Conservation (phyloP, 2,113 vertebrate genomes). For the Stercorarius parasiticus region DNA sequence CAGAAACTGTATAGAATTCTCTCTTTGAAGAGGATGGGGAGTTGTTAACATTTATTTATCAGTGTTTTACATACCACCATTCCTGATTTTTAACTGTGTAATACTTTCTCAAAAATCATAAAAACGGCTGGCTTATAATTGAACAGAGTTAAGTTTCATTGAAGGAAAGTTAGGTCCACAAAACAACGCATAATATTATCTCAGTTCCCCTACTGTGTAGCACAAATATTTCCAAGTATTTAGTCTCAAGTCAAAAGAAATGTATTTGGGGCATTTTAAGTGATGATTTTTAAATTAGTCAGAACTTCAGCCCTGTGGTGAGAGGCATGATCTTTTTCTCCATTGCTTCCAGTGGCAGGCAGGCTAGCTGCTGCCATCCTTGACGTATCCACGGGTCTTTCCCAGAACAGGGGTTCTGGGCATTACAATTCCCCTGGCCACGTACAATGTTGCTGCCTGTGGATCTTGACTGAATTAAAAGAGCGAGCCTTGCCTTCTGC, state of each 20-base stretch:
- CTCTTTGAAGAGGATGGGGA: slow-evolving; percentile 5
- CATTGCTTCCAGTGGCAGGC: background rate
- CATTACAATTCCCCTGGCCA: background rate
- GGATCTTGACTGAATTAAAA: background rate
- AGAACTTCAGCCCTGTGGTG: background rate
- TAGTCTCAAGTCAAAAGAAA: background rate
- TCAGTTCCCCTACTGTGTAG: background rate
- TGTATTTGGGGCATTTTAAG: background rate
- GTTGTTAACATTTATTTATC: slow-evolving; percentile 38
- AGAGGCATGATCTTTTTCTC: background rate
- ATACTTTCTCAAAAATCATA: background rate
- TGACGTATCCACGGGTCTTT: background rate
- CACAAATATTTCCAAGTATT: slow-evolving; percentile 2
- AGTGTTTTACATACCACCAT: background rate
- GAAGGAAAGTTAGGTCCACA: background rate
- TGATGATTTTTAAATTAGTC: background rate
- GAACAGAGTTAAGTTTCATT: background rate
- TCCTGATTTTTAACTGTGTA: slow-evolving; percentile 34
- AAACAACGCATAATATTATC: background rate
- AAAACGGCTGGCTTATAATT: background rate
- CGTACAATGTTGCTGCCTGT: accelerated
- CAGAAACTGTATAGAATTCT: background rate
- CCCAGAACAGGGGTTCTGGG: background rate
- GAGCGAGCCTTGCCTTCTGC: background rate
- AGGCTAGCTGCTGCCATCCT: background rate